A percentile compares a stretch with the other conserved stretches of the same genome.
Conservation (phyloP, 2,113 vertebrate genomes). For the Rhinolophus sinicus region DNA sequence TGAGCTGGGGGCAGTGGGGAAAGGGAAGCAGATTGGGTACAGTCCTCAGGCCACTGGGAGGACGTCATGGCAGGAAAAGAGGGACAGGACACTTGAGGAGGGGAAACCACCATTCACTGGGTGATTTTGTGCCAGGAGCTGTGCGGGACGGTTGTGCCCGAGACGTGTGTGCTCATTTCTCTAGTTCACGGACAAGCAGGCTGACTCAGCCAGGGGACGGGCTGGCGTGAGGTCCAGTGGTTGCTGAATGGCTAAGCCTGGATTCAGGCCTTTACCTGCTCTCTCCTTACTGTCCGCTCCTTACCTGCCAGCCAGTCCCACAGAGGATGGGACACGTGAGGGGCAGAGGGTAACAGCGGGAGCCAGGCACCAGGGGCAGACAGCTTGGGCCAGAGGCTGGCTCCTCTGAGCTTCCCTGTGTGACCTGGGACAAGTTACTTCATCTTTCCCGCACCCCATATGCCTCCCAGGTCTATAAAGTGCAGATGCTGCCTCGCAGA, state of each 20-base stretch:
- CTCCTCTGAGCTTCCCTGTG: neutral
- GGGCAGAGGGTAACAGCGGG: no score
- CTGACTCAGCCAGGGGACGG: neutral
- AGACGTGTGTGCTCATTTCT: accelerated
- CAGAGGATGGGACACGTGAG: neutral
- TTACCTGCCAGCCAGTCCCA: neutral
- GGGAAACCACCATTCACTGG: neutral
- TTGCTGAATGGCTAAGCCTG: neutral
- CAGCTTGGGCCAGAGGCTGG: neutral
- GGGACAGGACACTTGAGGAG: neutral
- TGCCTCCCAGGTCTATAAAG: neutral
- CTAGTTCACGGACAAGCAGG: neutral
- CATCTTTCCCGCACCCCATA: accelerated
- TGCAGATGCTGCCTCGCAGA: neutral
- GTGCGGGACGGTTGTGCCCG: neutral
- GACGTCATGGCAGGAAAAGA: neutral
- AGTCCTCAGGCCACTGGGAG: neutral
- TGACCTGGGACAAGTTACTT: neutral
- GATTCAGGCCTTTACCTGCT: neutral
- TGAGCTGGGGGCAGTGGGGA: neutral
- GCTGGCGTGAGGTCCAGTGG: neutral
- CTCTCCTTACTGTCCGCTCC: neutral
- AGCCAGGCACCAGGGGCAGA: neutral
- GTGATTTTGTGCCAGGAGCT: accelerated
- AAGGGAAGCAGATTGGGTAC: neutral